Conservation (phyloP, 1,140 invertebrate species). For the Drosophila ironensis region DNA sequence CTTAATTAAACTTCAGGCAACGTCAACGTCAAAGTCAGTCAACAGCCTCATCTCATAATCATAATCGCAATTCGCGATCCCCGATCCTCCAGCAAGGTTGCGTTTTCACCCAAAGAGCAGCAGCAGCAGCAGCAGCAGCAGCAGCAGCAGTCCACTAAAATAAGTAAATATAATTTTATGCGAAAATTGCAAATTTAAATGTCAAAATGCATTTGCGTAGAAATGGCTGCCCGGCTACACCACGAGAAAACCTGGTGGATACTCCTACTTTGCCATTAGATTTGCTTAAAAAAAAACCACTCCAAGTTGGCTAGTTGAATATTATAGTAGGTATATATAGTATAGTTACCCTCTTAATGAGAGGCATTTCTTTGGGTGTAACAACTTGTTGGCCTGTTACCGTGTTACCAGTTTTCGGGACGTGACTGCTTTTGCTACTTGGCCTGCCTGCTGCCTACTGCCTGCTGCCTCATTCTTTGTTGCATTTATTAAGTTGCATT, state of each 20-base stretch:
- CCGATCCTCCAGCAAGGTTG: conserved; percentile 51
- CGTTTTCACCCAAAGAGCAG: conserved; percentile 54
- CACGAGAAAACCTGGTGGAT: background rate
- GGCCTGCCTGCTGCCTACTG: conserved; percentile 1
- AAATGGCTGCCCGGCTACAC: conserved; percentile 29
- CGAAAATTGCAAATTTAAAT: conserved; percentile 80
- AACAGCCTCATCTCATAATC: conserved; percentile 23
- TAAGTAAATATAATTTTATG: conserved; percentile 76
- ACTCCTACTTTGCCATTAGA: background rate
- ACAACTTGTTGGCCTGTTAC: background rate
- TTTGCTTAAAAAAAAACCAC: no score
- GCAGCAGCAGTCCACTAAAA: background rate
- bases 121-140: background rate
- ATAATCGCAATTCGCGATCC: conserved; percentile 16
- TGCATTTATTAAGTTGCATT: conserved; percentile 76
- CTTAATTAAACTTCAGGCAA: conserved; percentile 80
- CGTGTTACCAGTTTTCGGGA: conserved; percentile 30
- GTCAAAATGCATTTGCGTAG: conserved; percentile 77
- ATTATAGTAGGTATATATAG: no score
- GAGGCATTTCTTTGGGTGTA: background rate
- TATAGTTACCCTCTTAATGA: no score
- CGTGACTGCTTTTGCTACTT: conserved; percentile 30
- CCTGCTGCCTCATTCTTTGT: conserved; percentile 54
- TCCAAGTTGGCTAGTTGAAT: no score
- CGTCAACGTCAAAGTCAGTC: conserved; percentile 73